Conservation (phyloP, 30 jellyfish, hydroid and myxozoan genomes). For the Hydra vulgaris region DNA sequence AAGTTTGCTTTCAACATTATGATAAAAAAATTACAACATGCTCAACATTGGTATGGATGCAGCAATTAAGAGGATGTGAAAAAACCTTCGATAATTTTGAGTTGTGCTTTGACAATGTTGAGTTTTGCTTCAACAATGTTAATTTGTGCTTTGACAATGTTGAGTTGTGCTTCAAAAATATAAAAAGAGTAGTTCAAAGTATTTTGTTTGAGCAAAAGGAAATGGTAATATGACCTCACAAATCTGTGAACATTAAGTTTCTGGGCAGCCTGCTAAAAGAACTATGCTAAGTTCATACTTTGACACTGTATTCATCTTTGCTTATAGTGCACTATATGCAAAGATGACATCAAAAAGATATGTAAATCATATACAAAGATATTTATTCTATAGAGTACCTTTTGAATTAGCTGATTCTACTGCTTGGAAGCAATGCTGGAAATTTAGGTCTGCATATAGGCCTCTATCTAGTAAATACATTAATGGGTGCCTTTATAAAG, state of each 20-base stretch:
- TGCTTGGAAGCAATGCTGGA: no score
- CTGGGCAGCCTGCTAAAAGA: neutral
- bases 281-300: neutral
- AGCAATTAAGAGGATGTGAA: neutral
- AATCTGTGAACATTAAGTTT: neutral
- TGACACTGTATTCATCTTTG: no score
- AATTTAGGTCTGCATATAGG: no score
- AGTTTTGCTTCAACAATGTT: no score
- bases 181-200: neutral
- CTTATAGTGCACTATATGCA: no score
- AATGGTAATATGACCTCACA: neutral
- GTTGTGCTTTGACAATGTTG: no score
- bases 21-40: no score
- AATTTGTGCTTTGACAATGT: no score
- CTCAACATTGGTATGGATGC: neutral
- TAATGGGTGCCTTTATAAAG: neutral
- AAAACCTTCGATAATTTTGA: neutral
- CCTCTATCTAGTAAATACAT: neutral
- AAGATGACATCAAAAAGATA: neutral
- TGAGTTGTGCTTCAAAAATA: neutral
- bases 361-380: neutral
- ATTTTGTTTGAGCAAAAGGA: neutral
- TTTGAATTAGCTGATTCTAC: neutral
- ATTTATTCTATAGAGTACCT: neutral
- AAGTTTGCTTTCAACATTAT: no score